These are phyloP conservation scores for Rhynchonycteris naso DNA, from an alignment of 2,797 vertebrate species.

Conservation along the genomic window DNA sequence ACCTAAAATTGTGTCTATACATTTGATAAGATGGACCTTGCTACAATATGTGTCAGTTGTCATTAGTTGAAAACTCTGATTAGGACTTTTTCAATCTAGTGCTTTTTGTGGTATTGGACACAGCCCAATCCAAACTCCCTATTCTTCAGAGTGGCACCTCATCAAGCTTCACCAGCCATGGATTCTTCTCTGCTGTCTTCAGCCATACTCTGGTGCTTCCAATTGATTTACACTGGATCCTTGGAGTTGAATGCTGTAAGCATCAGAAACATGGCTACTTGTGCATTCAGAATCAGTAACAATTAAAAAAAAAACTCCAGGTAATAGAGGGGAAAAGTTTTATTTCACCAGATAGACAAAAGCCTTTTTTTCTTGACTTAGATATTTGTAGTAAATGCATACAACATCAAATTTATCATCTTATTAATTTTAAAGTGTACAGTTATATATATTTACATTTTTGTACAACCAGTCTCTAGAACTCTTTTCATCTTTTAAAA, in stretches of 20 bases:
- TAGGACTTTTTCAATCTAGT: not conserved
- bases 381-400: not conserved
- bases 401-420: not conserved
- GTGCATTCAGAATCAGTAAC: not conserved
- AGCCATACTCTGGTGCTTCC: not conserved
- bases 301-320: not conserved
- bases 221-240: not conserved
- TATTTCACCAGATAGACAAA: not conserved
- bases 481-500: not conserved
- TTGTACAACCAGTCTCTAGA: not conserved
- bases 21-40: not conserved
- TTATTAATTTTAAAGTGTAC: not conserved
- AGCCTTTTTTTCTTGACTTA: not conserved
- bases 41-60: not conserved
- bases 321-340: not conserved
- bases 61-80: conserved; percentile 26
- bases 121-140: not conserved
- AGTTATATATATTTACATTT: not conserved
- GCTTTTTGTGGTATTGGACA: not conserved
- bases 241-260: not conserved
- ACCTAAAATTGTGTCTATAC: not conserved
- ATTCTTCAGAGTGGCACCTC: not conserved
- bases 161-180: not conserved
- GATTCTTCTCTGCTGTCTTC: not conserved
- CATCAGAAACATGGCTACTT: not conserved